Percentiles rank a stretch among this genome's conserved stretches.
These are phyloP conservation scores for Campoletis sonorensis DNA, from an alignment of 1,140 invertebrate genomes.

Conservation along the genomic window DNA sequence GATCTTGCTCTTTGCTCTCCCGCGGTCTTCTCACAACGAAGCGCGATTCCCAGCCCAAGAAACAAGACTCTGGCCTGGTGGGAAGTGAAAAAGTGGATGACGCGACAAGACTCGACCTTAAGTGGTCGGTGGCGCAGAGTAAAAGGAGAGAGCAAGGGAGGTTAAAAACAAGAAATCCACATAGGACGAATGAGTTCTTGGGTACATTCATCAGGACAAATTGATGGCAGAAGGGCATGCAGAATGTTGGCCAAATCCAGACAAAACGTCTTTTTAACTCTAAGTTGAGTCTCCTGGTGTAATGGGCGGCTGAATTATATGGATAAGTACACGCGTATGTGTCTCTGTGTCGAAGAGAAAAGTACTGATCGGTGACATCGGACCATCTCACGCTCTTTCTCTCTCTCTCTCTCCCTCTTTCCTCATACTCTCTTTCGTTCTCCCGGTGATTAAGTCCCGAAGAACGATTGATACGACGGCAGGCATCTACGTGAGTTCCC, in stretches of 20 bases:
- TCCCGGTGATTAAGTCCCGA: conserved; percentile 38
- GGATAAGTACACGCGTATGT: conserved; percentile 23
- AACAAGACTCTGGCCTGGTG: conserved; percentile 1
- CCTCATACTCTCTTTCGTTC: not conserved
- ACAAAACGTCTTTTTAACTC: not conserved
- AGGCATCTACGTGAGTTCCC: conserved; percentile 8
- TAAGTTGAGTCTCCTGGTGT: not conserved
- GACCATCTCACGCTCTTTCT: not conserved
- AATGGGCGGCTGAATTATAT: not conserved
- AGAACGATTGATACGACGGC: conserved; percentile 46
- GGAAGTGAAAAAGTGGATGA: conserved; percentile 44
- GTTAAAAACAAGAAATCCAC: not conserved
- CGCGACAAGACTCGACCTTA: conserved; percentile 36
- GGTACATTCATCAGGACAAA: not conserved
- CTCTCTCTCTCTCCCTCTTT: not conserved
- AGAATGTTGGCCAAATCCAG: not conserved
- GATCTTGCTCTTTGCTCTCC: conserved; percentile 24
- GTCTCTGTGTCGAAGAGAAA: conserved; percentile 34
- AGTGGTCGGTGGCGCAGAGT: conserved; percentile 30
- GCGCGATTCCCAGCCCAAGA: conserved; percentile 16
- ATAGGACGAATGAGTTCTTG: conserved; percentile 3
- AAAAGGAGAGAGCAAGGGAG: not conserved
- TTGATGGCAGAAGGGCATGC: not conserved
- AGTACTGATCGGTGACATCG: conserved; percentile 38
- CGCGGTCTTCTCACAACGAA: not conserved